Evolutionary conservation across 37 sponge, comb jelly and placozoan genomes (phyloP).

Genomic region (Dysidea cf. avara): DNA sequence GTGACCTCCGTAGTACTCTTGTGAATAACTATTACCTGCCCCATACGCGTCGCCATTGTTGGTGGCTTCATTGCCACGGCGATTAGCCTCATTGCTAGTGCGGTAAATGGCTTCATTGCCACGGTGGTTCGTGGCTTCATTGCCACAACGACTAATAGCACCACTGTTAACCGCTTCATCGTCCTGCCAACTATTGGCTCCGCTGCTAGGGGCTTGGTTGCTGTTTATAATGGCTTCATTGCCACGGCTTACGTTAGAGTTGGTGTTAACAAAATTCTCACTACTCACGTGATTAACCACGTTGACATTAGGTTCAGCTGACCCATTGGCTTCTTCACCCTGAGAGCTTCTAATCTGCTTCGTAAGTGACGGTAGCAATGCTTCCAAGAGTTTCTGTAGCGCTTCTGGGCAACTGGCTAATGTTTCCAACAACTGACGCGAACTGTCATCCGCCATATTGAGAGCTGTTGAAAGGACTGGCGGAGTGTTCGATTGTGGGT

Average conservation of each 20-base stretch:
- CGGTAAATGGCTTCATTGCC: constrained; percentile 17
- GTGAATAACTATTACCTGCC: background rate
- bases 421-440: too few relatives aligned
- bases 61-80: too few relatives aligned
- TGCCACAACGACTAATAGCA: constrained; percentile 1
- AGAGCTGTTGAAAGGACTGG: too few relatives aligned
- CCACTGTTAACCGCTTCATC: constrained; percentile 10
- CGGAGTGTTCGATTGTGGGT: too few relatives aligned
- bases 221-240: background rate
- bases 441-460: too few relatives aligned
- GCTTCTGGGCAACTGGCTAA: background rate
- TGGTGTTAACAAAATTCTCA: background rate
- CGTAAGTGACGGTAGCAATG: background rate
- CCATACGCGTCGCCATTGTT: background rate
- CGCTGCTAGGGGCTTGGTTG: background rate
- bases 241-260: background rate
- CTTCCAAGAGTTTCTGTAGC: background rate
- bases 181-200: background rate
- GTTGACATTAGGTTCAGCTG: constrained; percentile 1
- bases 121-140: constrained; percentile 4
- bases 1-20: background rate
- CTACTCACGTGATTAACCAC: background rate
- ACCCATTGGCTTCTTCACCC: background rate
- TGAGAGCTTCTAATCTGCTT: too few relatives aligned
- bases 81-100: background rate